These are phyloP conservation scores for Oasisia sp. DNA, from an alignment of 2,888 invertebrate species.

Conservation along the genomic window DNA sequence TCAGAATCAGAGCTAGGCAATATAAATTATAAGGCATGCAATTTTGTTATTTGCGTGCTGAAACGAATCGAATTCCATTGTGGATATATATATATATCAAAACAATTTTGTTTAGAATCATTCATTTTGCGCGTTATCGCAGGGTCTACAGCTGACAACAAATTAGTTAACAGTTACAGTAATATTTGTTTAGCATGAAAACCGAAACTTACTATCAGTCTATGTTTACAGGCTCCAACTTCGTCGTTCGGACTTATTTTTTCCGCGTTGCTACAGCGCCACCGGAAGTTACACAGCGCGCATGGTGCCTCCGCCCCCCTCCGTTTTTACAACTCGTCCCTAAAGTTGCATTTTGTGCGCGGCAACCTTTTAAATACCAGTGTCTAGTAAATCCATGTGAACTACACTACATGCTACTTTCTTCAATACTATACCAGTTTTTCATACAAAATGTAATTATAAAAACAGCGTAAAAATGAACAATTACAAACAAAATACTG, in stretches of 20 bases:
- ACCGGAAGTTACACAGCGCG: background rate
- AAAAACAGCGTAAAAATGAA: too few species aligned
- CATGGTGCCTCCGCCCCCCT: background rate
- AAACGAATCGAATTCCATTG: background rate
- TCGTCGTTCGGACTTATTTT: background rate
- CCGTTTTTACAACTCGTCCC: background rate
- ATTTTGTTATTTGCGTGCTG: background rate
- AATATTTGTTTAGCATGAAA: background rate
- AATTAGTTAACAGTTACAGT: background rate
- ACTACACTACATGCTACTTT: too few species aligned
- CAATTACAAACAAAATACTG: too few species aligned
- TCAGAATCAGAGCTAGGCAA: too few species aligned
- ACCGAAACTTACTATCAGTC: background rate
- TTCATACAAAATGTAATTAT: too few species aligned
- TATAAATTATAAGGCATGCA: too few species aligned
- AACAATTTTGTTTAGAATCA: background rate
- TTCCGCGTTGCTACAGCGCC: background rate
- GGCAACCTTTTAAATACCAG: too few species aligned
- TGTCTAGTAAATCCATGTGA: too few species aligned
- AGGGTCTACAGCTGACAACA: background rate
- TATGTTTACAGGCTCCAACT: background rate
- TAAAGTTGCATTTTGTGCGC: background rate
- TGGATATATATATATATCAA: background rate
- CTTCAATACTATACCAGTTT: too few species aligned
- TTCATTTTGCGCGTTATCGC: background rate